Percentiles rank a stretch among this genome's conserved stretches.
These are phyloP conservation scores for Zaprionus kolodkinae DNA, from an alignment of 1,140 invertebrate genomes.

Conservation along the genomic window DNA sequence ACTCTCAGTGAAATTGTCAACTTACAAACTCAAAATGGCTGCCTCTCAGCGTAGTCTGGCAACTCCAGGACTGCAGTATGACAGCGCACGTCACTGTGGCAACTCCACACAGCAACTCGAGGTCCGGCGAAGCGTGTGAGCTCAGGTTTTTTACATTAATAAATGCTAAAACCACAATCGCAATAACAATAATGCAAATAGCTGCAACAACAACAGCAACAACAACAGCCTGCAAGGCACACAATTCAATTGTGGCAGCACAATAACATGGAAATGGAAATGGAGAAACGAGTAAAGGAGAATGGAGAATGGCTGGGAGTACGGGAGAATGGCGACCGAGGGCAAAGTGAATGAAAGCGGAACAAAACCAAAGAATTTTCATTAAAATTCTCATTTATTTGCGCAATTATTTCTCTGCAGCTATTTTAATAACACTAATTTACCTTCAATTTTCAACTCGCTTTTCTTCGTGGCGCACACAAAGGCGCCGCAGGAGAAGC, in stretches of 20 bases:
- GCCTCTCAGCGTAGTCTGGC: not conserved
- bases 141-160: constrained; percentile 11
- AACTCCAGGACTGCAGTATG: not conserved
- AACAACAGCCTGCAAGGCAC: not conserved
- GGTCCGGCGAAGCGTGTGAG: constrained; percentile 10
- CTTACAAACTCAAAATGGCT: not conserved
- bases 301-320: not conserved
- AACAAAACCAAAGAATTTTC: constrained; percentile 73
- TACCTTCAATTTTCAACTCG: constrained; percentile 72
- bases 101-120: not conserved
- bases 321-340: not conserved
- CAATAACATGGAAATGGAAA: constrained; percentile 14
- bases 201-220: constrained; percentile 13
- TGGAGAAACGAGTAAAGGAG: not conserved
- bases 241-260: constrained; percentile 9
- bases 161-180: constrained; percentile 19
- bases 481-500: constrained; percentile 35
- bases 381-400: constrained; percentile 81
- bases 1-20: too few species aligned
- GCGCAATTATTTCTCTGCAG: constrained; percentile 78
- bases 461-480: constrained; percentile 42
- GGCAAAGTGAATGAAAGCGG: constrained; percentile 23
- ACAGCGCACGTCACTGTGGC: not conserved
- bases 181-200: constrained; percentile 37
- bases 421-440: constrained; percentile 82